Conservation (phyloP, 1,140 invertebrate species). For the Notospermus geniculatus region DNA sequence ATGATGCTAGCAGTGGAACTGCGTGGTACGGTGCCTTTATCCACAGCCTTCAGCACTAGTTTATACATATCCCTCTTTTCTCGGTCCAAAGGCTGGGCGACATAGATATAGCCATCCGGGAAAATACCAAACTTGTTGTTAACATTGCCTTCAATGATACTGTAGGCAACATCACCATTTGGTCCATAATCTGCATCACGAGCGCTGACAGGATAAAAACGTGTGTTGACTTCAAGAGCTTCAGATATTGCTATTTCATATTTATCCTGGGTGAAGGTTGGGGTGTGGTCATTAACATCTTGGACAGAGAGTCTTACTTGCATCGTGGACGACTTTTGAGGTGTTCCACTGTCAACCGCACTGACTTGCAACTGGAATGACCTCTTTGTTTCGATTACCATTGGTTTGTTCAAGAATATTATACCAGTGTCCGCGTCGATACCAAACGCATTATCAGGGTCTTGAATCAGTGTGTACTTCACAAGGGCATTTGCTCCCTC, state of each 20-base stretch:
- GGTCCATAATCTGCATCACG: slow-evolving; percentile 84
- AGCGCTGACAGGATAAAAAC: slow-evolving; percentile 61
- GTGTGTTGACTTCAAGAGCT: slow-evolving; percentile 56
- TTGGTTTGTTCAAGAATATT: slow-evolving; percentile 77
- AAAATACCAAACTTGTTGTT: slow-evolving; percentile 74
- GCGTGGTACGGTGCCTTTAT: slow-evolving; percentile 78
- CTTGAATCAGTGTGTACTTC: slow-evolving; percentile 75
- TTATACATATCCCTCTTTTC: slow-evolving; percentile 78
- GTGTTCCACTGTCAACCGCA: slow-evolving; percentile 77
- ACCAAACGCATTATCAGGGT: slow-evolving; percentile 75
- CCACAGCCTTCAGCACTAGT: slow-evolving; percentile 68
- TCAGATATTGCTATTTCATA: slow-evolving; percentile 80
- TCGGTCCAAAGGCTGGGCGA: slow-evolving; percentile 77
- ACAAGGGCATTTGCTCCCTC: slow-evolving; percentile 77
- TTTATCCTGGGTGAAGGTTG: slow-evolving; percentile 75
- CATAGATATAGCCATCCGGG: slow-evolving; percentile 57
- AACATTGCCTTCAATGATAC: slow-evolving; percentile 75
- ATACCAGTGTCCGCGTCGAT: slow-evolving; percentile 83
- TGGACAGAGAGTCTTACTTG: slow-evolving; percentile 68
- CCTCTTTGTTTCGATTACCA: slow-evolving; percentile 57
- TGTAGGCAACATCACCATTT: slow-evolving; percentile 88
- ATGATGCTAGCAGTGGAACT: slow-evolving; percentile 75
- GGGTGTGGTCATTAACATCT: slow-evolving; percentile 80
- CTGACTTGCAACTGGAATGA: slow-evolving; percentile 65
- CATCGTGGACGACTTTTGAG: slow-evolving; percentile 71